Percentiles rank a stretch among this genome's conserved stretches.
These are phyloP conservation scores for Scalopus aquaticus DNA, from an alignment of 2,113 vertebrate species.

Conservation along the genomic window DNA sequence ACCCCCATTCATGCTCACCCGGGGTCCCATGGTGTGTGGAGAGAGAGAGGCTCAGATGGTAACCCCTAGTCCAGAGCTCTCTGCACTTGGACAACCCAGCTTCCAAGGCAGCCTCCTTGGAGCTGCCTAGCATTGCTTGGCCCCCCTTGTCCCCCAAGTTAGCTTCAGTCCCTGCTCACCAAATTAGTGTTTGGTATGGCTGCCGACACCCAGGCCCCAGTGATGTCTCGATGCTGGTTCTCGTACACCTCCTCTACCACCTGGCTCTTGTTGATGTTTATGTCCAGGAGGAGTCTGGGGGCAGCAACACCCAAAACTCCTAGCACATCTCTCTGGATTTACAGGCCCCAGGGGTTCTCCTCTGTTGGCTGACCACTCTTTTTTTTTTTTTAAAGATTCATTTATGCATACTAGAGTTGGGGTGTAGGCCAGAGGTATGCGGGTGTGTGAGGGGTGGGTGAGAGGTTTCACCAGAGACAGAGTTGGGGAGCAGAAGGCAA, in stretches of 20 bases:
- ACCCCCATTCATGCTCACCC: not conserved
- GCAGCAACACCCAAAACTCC: not conserved
- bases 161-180: constrained; percentile 45
- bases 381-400: too few species aligned
- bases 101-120: not conserved
- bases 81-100: not conserved
- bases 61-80: not conserved
- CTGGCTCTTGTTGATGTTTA: constrained; percentile 74
- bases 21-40: rapidly evolving
- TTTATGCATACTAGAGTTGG: too few species aligned
- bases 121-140: not conserved
- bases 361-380: not conserved
- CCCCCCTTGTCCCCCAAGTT: rapidly evolving
- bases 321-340: not conserved
- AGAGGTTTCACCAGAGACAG: too few species aligned
- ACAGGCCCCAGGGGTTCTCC: not conserved
- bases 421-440: too few species aligned
- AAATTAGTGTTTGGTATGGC: constrained; percentile 7
- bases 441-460: too few species aligned
- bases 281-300: constrained; percentile 78
- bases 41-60: not conserved
- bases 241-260: constrained; percentile 84
- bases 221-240: constrained; percentile 61
- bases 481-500: too few species aligned
- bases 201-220: constrained; percentile 59